These are phyloP conservation scores for Drosophila punjabiensis DNA, from an alignment of 1,140 invertebrate genomes.

Conservation along the genomic window DNA sequence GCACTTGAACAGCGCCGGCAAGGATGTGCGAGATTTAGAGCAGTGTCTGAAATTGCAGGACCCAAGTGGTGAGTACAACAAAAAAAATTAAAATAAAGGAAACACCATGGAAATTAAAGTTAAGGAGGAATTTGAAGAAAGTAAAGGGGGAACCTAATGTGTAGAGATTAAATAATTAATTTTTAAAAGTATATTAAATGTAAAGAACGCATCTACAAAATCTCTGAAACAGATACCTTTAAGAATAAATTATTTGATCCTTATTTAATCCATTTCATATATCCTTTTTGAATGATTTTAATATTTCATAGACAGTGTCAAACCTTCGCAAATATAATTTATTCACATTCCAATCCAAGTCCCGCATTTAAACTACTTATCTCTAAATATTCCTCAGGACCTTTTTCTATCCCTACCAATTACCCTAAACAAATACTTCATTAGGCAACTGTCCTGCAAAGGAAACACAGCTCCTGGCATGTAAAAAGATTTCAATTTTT, in stretches of 20 bases:
- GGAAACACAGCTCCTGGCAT: conserved; percentile 16
- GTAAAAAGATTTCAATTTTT: conserved; percentile 52
- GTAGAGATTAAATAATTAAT: not conserved
- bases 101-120: conserved; percentile 28
- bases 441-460: conserved; percentile 23
- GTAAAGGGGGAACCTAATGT: not conserved
- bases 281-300: not conserved
- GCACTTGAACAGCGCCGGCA: conserved; percentile 62
- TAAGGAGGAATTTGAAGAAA: conserved; percentile 9
- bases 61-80: conserved; percentile 58
- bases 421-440: conserved; percentile 46
- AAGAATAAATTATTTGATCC: not conserved
- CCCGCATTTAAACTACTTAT: conserved; percentile 5
- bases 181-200: not conserved
- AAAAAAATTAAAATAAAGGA: not conserved
- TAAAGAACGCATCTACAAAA: not conserved
- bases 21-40: conserved; percentile 69
- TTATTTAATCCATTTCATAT: no score
- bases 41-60: conserved; percentile 67
- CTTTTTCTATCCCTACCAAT: not conserved
- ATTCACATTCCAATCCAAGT: not conserved
- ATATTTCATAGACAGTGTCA: not conserved
- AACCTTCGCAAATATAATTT: not conserved
- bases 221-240: not conserved
- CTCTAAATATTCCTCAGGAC: not conserved